Base-by-base conservation (phyloP, 2,797 vertebrate species). In the Luscinia megarhynchos region DNA sequence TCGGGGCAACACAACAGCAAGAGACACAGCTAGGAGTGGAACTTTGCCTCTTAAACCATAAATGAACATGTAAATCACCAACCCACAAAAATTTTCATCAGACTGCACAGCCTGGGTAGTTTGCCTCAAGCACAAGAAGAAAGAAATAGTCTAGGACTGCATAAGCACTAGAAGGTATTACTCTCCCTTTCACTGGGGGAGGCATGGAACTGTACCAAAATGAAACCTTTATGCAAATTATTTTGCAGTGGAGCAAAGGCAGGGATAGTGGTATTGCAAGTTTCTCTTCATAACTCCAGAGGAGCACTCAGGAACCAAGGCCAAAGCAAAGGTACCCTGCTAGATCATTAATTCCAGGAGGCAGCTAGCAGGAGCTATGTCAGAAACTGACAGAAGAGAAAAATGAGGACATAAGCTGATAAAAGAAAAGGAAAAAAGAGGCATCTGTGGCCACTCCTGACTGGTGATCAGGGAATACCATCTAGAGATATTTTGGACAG, bases 401-500 rank as follows among this genome's bases (percentile, higher is more conserved):
- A 87, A 79, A 53, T 16, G 18, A 76, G 64, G 36, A 43, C 1
- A 4, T 55, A 27, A 82, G 6, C 7, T 84, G 38, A 38, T 50
- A 36, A 4, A 57, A 53, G 20, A 34, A 43, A 75, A 75, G 29
- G 30, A 45, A 90, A 58, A 59, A 59, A 61, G 19, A 34, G 6
- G 3, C n/a, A 40, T 38, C 20, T 69, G 17, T 76, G 32, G 58
- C 7, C 15, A 15, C 12, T 79, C 27, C 30, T 61, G 21, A 18
- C 22, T 41, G 24, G 11, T 30, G 46, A 70, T 55, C 11, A 22
- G 14, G 17, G 24, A 76, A 34, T 73, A 54, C 40, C 34, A 66
- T 24, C 30, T 46, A 19, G 15, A 29, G 0, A 0, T 55, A 45
- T 57, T 85, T 27, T 43, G 12, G 8, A 41, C 13, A 72, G 29